Percentiles rank a stretch among this genome's conserved stretches.
Evolutionary conservation across 1,140 invertebrate species (phyloP).

Genomic region (Aphelenchoides besseyi): DNA sequence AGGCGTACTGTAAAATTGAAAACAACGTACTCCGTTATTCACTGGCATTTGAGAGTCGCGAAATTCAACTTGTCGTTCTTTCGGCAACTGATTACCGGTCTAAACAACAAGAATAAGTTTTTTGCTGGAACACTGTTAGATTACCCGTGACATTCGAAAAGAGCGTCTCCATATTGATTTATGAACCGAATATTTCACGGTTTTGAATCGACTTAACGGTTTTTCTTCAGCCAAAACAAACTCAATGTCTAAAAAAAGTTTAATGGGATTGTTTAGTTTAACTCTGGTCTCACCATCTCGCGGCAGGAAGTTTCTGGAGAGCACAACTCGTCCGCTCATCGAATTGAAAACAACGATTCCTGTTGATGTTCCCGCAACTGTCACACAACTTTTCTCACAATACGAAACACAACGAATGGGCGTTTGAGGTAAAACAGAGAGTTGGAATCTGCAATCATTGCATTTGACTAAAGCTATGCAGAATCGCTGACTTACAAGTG

Average conservation of each 20-base stretch:
- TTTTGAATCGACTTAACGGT: conserved; percentile 15
- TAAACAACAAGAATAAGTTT: conserved; percentile 4
- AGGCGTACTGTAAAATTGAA: not conserved
- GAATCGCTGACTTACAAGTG: not conserved
- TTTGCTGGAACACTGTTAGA: not conserved
- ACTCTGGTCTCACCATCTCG: not conserved
- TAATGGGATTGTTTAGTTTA: conserved; percentile 2
- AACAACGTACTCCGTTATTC: conserved; percentile 3
- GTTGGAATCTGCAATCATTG: not conserved
- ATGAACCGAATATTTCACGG: conserved; percentile 11
- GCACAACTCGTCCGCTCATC: not conserved
- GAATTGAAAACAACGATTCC: conserved; percentile 17
- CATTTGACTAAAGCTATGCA: not conserved
- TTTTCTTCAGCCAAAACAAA: conserved; percentile 11
- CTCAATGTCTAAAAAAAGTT: not conserved
- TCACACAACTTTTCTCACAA: conserved; percentile 1
- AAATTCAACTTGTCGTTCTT: conserved; percentile 9
- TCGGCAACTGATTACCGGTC: not conserved
- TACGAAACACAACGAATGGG: not conserved
- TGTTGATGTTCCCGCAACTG: conserved; percentile 2
- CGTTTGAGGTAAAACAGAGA: conserved; percentile 14
- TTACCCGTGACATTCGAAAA: conserved; percentile 14
- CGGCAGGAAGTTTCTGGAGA: conserved; percentile 7
- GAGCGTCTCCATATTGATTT: not conserved
- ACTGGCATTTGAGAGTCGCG: not conserved